Base-by-base conservation (phyloP, 2,113 vertebrate genomes). In the Corvus hawaiiensis region DNA sequence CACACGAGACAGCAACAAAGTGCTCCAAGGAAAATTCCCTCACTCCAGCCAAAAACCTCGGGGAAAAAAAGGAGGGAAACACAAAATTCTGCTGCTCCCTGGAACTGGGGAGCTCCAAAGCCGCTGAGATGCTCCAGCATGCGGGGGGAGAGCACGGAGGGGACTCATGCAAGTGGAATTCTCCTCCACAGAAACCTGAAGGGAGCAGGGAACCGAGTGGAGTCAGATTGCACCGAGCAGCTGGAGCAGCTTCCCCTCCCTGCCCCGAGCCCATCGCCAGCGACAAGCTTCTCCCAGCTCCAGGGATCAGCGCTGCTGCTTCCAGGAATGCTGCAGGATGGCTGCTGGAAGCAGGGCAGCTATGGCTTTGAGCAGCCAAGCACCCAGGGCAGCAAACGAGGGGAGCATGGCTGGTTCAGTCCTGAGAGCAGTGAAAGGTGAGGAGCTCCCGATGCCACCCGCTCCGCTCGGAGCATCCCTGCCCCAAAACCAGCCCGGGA, bases 241-340 rank as follows among this genome's bases (percentile, higher is more conserved):
- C 56, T 35, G 89, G 77, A 66, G 73, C 5, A 32, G 69, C 74
- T 76, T 61, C 52, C 87, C 74, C 81, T 90, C 90, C 94, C 92
- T 91, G 84, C 80, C 90, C 74, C 27, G 58, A 95, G 94, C 96
- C 96, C 92, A 56, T 97, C 96, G 97, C 97, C 97, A 75, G 96
- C 95, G 72, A 97, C 62, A 46, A 87, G 95, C 93, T 79, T 68
- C 76, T 93, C 81, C 94, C 92, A n/a, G 80, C 86, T 66, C 75
- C 59, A 44, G 35, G 66, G 75, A 37, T 56, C 5, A 74, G 87
- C 74, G 39, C 67, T 18, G 64, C 95, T 69, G 90, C 96, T 79
- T 4, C 58, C 46, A 16, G 46, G 30, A 9, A 21, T 10, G 46
- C 74, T 9, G 43, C 4, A 3, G 72, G 33, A 13, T 8, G 15